phyloP scores from a whole-genome alignment of 1,140 invertebrate genomes.

The Zaprionus camerounensis region DNA sequence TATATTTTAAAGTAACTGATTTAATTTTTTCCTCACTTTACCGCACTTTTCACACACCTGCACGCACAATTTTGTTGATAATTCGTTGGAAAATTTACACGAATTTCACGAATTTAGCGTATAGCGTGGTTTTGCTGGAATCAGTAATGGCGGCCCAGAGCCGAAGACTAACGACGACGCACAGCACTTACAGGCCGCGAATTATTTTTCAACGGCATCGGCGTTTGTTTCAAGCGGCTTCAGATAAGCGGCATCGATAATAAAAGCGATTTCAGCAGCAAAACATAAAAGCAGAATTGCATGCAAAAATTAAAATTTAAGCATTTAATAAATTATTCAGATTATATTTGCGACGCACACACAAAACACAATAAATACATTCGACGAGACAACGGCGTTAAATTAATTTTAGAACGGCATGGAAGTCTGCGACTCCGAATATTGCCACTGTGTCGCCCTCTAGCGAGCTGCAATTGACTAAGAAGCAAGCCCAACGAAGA shows the following conservation, averaged over 20 bases:
- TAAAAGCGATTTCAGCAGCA: constrained; percentile 13
- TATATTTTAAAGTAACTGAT: constrained; percentile 28
- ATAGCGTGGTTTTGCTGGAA: constrained; percentile 82
- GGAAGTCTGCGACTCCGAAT: constrained; percentile 57
- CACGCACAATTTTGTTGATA: constrained; percentile 77
- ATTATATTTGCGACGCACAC: not conserved
- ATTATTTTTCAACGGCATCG: constrained; percentile 34
- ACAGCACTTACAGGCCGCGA: constrained; percentile 55
- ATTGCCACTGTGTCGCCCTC: constrained; percentile 47
- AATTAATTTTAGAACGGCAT: constrained; percentile 26
- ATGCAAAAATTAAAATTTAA: constrained; percentile 4
- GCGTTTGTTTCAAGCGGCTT: constrained; percentile 33
- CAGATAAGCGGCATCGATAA: constrained; percentile 27
- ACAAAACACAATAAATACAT: constrained; percentile 25
- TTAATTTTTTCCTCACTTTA: constrained; percentile 69
- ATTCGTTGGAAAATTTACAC: constrained; percentile 70
- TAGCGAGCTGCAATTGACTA: constrained; percentile 42
- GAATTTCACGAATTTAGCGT: constrained; percentile 76
- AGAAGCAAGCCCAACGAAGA: constrained; percentile 44
- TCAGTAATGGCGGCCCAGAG: constrained; percentile 81
- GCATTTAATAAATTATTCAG: constrained; percentile 12
- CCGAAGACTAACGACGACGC: constrained; percentile 73
- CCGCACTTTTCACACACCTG: constrained; percentile 66
- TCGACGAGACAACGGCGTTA: constrained; percentile 31
- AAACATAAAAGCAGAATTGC: not conserved